Evolutionary conservation across 2,113 vertebrate species (phyloP), one percentile per base, ranked within the genome.

Genomic region (Gadus chalcogrammus): DNA sequence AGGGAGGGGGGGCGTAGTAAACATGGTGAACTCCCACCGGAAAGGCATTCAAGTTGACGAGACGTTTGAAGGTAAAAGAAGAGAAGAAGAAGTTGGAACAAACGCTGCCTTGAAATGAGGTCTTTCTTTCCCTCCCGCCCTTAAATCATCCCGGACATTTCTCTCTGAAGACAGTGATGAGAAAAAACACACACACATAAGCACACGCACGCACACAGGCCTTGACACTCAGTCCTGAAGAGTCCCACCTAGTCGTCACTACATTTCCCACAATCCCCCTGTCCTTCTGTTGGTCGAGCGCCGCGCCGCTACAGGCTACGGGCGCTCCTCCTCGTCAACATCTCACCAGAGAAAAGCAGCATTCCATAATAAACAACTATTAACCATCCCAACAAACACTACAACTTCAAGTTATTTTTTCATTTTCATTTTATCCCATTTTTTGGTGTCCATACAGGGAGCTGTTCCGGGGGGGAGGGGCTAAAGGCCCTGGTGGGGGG

Each of bases 131-230:
- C 5, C 12, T 13, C 79, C 82, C 83, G 75, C 70, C 83, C 80
- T 24, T 58, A 12, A 22, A 68, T 82, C 71, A 70, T 79, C 76
- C 65, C 65, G 67, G n/a, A 58, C 64, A 61, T 38, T 76, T 91
- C 89, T 82, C 81, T 91, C 91, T 87, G 83, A 89, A 84, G 89
- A 92, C 90, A 87, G 90, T 90, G 88, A 89, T 85, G 70, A 73
- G 70, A 81, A 69, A 79, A 70, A 73, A 42, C 69, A 69, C 77
- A 74, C 53, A 60, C 74, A 73, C 68, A 27, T 52, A 69, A 59
- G 52, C 74, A 53, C 76, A 66, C 58, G 48, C 58, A 67, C 48
- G 15, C 38, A 0, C 5, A 82, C 82, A 87, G 72, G 80, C 72
- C 71, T 52, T 73, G 22, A 24, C 84, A 82, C 76, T 73, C 74